These are phyloP conservation scores for Urechis unicinctus DNA, from an alignment of 2,888 invertebrate genomes.

Conservation along the genomic window DNA sequence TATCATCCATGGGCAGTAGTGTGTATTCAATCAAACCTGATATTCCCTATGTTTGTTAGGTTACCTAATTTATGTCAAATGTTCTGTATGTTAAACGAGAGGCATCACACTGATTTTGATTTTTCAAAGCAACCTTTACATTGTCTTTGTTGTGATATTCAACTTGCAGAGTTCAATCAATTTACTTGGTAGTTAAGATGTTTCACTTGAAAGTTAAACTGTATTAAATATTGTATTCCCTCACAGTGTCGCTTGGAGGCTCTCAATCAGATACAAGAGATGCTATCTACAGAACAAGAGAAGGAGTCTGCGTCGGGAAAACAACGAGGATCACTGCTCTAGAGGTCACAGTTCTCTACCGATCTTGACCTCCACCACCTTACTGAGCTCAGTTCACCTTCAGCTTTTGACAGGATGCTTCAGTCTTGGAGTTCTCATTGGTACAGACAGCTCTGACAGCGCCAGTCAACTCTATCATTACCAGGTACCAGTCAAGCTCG, in stretches of 20 bases:
- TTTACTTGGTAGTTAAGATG: too few relatives aligned
- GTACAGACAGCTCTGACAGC: conserved; percentile 24
- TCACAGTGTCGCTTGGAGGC: conserved; percentile 49
- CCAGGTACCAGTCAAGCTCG: conserved; percentile 34
- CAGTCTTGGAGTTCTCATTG: conserved; percentile 53
- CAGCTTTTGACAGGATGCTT: conserved; percentile 58
- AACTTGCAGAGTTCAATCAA: too few relatives aligned
- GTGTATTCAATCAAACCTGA: too few relatives aligned
- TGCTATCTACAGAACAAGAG: conserved; percentile 41
- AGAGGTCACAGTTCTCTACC: too few relatives aligned
- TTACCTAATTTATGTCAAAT: too few relatives aligned
- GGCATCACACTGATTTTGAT: too few relatives aligned
- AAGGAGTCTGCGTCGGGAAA: conserved; percentile 9
- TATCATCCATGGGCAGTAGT: too few relatives aligned
- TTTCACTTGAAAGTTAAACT: too few relatives aligned
- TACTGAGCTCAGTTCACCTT: conserved; percentile 50
- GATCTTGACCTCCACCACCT: conserved; percentile 27
- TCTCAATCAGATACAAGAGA: conserved; percentile 48
- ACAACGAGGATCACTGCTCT: neutral
- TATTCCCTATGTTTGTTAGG: too few relatives aligned
- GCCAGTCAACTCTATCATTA: conserved; percentile 55
- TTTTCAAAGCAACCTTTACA: too few relatives aligned
- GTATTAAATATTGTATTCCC: conserved; percentile 11
- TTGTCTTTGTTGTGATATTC: too few relatives aligned
- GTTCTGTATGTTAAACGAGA: too few relatives aligned